Conservation (phyloP, 2,888 invertebrate genomes). For the Phytoseiulus persimilis region DNA sequence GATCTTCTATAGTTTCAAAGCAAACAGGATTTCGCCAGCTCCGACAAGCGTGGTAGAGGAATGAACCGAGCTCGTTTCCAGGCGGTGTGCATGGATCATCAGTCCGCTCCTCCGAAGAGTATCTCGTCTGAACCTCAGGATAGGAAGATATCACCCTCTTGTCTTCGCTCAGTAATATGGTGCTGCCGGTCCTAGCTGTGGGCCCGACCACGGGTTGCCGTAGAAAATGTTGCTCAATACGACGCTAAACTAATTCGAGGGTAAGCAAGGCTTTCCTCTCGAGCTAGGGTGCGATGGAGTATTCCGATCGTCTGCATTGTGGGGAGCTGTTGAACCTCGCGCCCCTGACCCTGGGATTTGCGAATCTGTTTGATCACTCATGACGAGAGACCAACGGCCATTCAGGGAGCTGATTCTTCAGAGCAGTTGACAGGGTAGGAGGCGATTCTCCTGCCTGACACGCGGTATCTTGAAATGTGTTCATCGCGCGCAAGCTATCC, state of each 20-base stretch:
- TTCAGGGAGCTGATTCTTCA: not conserved
- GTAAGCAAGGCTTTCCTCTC: not conserved
- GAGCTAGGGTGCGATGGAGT: not conserved
- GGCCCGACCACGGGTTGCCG: not conserved
- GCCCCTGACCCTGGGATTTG: not conserved
- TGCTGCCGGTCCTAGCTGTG: not conserved
- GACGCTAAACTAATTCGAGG: not conserved
- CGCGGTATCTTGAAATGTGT: too few relatives aligned
- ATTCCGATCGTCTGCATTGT: not conserved
- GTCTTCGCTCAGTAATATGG: not conserved
- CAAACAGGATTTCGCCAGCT: too few relatives aligned
- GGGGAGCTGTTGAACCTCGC: not conserved
- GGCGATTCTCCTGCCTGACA: too few relatives aligned
- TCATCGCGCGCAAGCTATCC: too few relatives aligned
- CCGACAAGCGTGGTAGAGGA: too few relatives aligned
- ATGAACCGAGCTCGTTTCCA: too few relatives aligned
- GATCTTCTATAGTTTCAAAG: too few relatives aligned
- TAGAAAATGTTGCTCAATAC: not conserved
- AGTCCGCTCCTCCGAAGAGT: too few relatives aligned
- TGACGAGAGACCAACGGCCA: not conserved
- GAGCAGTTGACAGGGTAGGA: too few relatives aligned
- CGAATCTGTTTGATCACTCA: not conserved
- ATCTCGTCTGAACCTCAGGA: too few relatives aligned
- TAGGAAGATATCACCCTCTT: too few relatives aligned
- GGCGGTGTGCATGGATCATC: too few relatives aligned